Base-by-base conservation (phyloP, 2,113 vertebrate species). In the Halichoeres trimaculatus region DNA sequence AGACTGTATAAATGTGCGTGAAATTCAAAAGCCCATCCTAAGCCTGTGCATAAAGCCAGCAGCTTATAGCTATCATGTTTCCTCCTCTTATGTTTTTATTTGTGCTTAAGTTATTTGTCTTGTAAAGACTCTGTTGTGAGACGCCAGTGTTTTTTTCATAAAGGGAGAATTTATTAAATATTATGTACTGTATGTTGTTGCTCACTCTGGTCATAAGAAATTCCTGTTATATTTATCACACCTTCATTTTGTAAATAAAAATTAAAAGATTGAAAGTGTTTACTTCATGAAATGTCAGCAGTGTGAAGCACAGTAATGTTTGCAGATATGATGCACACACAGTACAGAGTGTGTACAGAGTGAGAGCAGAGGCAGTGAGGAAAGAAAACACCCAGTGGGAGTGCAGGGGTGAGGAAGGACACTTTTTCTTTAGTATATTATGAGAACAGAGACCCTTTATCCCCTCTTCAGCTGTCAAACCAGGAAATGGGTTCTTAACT, bases 21-120 rank as follows among this genome's bases (percentile, higher is more conserved):
- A 43, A 11, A 48, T 77, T 70, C 10, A 45, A 67, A 12, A 38
- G 58, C 12, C 59, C 59, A 45, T 19, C 58, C 56, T 30, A 23
- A 65, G 41, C 36, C 55, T 84, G 55, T 77, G 48, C 70, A 64
- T 67, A 65, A 74, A 69, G 36, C 53, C 64, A 76, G 61, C 45
- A 58, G 51, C 35, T 75, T 45, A 71, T 58, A 38, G 12, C 36
- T 41, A 68, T 56, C 23, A 48, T 36, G 34, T 75, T 67, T 64
- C 34, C 34, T 52, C 9, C 74, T 16, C 16, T 65, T 13, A 61
- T 77, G 54, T 84, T 77, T 88, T 70, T 8, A 30, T 82, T 54
- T 83, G 36, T 60, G 50, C 26, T 93, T 96, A 96, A 97, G 93
- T 96, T 96, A 96, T 96, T 96, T 95, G 94, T 95, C 93, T 95